Evolutionary conservation across 2,888 invertebrate genomes (phyloP), one percentile per base, ranked within the genome.

Genomic region (Onchidella celtica): DNA sequence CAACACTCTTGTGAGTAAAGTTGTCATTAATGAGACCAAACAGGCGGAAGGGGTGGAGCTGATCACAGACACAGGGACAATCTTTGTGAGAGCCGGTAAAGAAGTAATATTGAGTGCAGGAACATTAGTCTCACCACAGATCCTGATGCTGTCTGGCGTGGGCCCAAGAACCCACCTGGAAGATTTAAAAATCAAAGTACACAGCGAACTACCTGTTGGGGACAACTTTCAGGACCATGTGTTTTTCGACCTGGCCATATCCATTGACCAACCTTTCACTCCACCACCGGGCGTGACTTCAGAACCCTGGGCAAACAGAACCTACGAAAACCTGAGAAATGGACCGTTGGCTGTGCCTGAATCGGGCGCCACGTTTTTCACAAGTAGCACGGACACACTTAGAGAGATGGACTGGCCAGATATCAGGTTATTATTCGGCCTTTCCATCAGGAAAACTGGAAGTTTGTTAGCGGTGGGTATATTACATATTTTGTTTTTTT

Each of bases 91-190:
- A 32, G 74, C 74, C n/a, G 27, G 27, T 0, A 73, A 74, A 32
- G 80, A 80, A 59, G 32, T 80, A 2, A 66, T 80, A 0, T 36
- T 80, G 21, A 66, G 74, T 24, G 73, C 74, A 1, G 80, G 80
- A 2, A 27, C 74, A 0, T 36, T 80, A 34, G 66, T 34, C 24
- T 47, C 80, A 0, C 80, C 80, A 11, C 80, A 80, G 3, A 47
- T 81, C 32, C 63, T 81, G 9, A 29, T 81, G 69, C 34, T 81
- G 57, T 74, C 74, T 17, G 81, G 81, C 4, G 38, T 80, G 36
- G 80, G 80, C n/a, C 73, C 79, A 40, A 72, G 24, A 59, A 63
- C 38, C 4, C 65, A 79, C 3, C 32, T 79, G 47, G 55, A 79
- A 11, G 59, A 27, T 21, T 21, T 65, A 21, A 32, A 65, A 3